These are phyloP conservation scores for Gastrophryne carolinensis DNA, from an alignment of 2,797 vertebrate genomes.

Conservation along the genomic window DNA sequence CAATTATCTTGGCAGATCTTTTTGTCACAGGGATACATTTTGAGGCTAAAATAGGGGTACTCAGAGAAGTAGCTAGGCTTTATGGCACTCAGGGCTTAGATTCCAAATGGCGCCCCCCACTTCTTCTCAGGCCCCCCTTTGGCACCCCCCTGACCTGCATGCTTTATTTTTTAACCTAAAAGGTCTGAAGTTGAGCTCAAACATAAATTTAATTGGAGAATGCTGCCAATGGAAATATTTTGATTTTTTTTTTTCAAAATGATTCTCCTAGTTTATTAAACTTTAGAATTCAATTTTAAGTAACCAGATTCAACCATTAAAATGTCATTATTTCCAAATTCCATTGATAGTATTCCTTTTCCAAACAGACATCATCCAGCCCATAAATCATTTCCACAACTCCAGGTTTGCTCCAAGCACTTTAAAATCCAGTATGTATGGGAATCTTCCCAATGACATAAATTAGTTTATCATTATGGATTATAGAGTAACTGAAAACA, in stretches of 20 bases:
- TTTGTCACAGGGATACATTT: no score
- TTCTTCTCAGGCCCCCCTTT: no score
- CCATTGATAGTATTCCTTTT: not conserved
- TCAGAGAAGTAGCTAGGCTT: no score
- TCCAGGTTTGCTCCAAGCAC: not conserved
- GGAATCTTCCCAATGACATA: conserved; percentile 14
- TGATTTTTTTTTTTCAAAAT: not conserved
- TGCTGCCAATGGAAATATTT: not conserved
- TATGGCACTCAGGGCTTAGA: no score
- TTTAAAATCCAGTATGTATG: not conserved
- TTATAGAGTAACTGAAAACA: conserved; percentile 23
- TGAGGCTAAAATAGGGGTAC: no score
- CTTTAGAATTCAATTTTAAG: not conserved
- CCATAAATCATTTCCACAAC: conserved; percentile 9
- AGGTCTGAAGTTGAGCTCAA: no score
- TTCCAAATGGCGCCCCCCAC: no score
- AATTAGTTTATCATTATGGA: conserved; percentile 27
- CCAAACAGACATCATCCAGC: not conserved
- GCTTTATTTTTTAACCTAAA: no score
- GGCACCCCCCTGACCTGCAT: no score
- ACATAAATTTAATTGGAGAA: no score
- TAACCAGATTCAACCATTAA: not conserved
- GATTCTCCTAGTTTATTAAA: not conserved
- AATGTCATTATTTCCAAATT: conserved; percentile 4
- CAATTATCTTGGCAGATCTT: no score